Evolutionary conservation across 2,113 vertebrate genomes (phyloP).

Genomic region (Pagrus major): DNA sequence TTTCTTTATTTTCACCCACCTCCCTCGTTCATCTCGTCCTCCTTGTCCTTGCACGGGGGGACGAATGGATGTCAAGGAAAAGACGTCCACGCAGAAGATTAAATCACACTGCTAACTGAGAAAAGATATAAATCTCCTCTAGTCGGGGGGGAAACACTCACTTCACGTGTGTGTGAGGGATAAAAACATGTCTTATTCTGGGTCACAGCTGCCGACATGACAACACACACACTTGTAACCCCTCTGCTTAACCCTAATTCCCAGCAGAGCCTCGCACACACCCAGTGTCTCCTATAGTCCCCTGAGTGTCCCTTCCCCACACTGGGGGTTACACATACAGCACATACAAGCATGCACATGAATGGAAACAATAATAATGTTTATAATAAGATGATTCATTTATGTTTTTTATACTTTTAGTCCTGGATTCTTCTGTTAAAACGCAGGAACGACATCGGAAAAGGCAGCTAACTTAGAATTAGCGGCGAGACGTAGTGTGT

Average conservation of each 20-base stretch:
- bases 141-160: not conserved
- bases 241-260: constrained; percentile 45
- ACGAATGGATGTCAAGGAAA: constrained; percentile 34
- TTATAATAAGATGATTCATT: not conserved
- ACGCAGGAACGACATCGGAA: constrained; percentile 24
- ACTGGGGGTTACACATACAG: constrained; percentile 8
- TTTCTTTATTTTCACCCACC: too few relatives aligned
- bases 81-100: constrained; percentile 19
- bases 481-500: constrained; percentile 52
- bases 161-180: constrained; percentile 6
- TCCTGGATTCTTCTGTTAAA: constrained; percentile 29
- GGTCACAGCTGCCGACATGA: constrained; percentile 57
- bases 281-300: constrained; percentile 26
- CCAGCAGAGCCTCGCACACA: constrained; percentile 24
- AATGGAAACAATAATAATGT: constrained; percentile 39
- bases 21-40: constrained; percentile 27
- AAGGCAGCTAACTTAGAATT: constrained; percentile 64
- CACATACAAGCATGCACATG: constrained; percentile 7
- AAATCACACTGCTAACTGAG: constrained; percentile 1
- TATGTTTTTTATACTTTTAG: not conserved
- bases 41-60: constrained; percentile 43
- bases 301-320: constrained; percentile 38
- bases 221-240: constrained; percentile 43
- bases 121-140: constrained; percentile 17
- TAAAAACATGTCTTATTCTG: constrained; percentile 55